These are phyloP conservation scores for Cebidichthys violaceus DNA, from an alignment of 2,113 vertebrate species.

Conservation along the genomic window DNA sequence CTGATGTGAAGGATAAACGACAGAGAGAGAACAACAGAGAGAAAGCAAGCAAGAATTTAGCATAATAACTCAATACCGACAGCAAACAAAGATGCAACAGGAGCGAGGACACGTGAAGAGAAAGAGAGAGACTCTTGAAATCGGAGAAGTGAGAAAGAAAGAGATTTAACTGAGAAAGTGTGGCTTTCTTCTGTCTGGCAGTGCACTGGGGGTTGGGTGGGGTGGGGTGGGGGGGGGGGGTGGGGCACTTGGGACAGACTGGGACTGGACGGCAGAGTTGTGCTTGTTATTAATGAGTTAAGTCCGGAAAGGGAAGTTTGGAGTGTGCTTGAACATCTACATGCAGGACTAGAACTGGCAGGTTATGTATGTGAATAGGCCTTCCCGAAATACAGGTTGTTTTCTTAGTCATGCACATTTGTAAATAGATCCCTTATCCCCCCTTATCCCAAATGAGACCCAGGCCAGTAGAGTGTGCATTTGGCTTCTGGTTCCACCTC, in stretches of 20 bases:
- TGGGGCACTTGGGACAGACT: conserved; percentile 30
- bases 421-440: conserved; percentile 39
- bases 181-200: conserved; percentile 73
- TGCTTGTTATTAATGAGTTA: conserved; percentile 70
- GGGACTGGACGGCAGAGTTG: conserved; percentile 57
- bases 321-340: conserved; percentile 78
- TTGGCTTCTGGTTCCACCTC: conserved; percentile 42
- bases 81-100: conserved; percentile 39
- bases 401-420: conserved; percentile 63
- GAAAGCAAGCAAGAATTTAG: conserved; percentile 62
- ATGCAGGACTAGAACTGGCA: conserved; percentile 73
- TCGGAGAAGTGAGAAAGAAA: conserved; percentile 46
- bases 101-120: conserved; percentile 60
- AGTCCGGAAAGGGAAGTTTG: conserved; percentile 45
- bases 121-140: conserved; percentile 72
- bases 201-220: conserved; percentile 50
- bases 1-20: conserved; percentile 46
- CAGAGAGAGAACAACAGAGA: conserved; percentile 35
- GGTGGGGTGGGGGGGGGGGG: conserved; percentile 4
- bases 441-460: conserved; percentile 44
- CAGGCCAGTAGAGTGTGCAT: conserved; percentile 49
- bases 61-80: conserved; percentile 45
- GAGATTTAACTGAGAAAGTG: conserved; percentile 48
- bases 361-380: conserved; percentile 46
- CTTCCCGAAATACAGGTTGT: conserved; percentile 46